Evolutionary conservation across 1,140 invertebrate genomes (phyloP), one percentile per base, ranked within the genome.

Genomic region (Ceratitis capitata): DNA sequence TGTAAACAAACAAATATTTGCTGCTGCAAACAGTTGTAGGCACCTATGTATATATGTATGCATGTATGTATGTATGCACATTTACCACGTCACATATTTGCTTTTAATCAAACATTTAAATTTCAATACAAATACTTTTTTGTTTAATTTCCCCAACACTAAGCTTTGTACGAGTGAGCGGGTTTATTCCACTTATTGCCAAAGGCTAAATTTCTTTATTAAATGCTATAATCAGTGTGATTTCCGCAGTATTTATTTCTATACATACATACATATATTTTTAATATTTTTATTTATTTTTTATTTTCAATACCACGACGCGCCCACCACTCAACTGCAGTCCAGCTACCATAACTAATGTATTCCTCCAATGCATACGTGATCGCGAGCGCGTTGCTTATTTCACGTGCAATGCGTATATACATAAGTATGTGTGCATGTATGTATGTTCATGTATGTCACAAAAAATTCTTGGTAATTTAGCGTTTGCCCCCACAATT

Each of bases 301-400:
- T 3, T 35, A 69, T 69, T 69, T 39, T 32, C 32, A 69, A 32
- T 23, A n/a, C 23, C 19, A 23, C 51, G 19, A 5, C 14, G 61
- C 32, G 61, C 32, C 32, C 61, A 69, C n/a, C 12, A 12, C 69
- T 45, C 10, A 45, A 19, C 58, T 64, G n/a, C n/a, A n/a, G n/a
- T n/a, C n/a, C n/a, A n/a, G n/a, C n/a, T n/a, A n/a, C n/a, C n/a
- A n/a, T 47, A 7, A 12, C 58, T 32, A 29, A 39, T 69, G 39
- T n/a, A n/a, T n/a, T n/a, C n/a, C n/a, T n/a, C 39, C 32, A 19
- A 39, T 78, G 69, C 69, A 78, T 78, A 78, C 69, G 69, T 78
- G 69, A 45, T 45, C 69, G 69, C 69, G 42, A 47, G 69, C 69
- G 39, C 69, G 69, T 78, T 42, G 42, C 23, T 3, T 45, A 14